A percentile compares a stretch with the other conserved stretches of the same genome.
These are phyloP conservation scores for Noctilio leporinus DNA, from an alignment of 2,113 vertebrate species.

Conservation along the genomic window DNA sequence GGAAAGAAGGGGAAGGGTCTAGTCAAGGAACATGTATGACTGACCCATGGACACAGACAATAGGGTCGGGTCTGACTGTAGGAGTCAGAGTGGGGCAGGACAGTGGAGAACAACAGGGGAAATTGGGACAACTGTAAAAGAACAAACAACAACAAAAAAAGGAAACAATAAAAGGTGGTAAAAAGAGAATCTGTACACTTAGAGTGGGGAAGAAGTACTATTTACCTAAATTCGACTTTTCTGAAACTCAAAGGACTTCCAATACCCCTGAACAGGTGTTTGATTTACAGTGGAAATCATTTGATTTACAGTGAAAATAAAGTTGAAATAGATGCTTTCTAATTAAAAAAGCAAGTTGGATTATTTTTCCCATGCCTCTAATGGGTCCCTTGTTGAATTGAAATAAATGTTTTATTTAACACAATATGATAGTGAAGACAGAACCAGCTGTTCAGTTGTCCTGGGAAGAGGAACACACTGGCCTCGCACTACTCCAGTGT, in stretches of 20 bases:
- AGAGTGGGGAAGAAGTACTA: neutral
- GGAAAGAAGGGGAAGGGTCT: too few relatives aligned
- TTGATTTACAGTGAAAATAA: neutral
- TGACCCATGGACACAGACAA: too few relatives aligned
- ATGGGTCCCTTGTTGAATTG: neutral
- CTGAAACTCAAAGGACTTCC: neutral
- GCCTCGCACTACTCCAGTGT: neutral
- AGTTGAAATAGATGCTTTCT: neutral
- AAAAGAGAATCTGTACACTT: neutral
- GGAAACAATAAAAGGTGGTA: too few relatives aligned
- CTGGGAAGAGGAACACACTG: neutral
- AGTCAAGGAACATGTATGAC: too few relatives aligned
- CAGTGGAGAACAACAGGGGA: too few relatives aligned
- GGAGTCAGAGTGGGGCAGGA: too few relatives aligned
- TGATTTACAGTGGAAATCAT: neutral
- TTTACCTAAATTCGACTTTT: neutral
- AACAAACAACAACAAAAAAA: too few relatives aligned
- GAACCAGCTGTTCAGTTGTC: neutral
- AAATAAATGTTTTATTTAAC: neutral
- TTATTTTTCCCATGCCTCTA: neutral
- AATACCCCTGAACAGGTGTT: neutral
- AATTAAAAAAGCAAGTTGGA: neutral
- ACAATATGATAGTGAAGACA: neutral
- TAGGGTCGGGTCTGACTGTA: too few relatives aligned
- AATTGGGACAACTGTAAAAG: too few relatives aligned